Base-by-base conservation (phyloP, 2,113 vertebrate species). In the Seriola rivoliana region DNA sequence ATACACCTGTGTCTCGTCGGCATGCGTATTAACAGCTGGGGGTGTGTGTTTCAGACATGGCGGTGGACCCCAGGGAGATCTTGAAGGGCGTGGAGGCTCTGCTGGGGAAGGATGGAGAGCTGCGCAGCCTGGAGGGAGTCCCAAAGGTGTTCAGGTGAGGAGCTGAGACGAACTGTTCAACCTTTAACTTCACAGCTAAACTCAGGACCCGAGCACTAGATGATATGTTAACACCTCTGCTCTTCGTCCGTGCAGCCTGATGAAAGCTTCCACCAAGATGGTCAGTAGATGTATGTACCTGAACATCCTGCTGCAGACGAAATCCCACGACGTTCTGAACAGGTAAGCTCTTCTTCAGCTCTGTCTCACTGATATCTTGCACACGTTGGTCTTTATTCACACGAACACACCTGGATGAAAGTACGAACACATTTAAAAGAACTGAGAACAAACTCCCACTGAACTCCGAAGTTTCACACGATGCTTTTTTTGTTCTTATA, bases 201-300 rank as follows among this genome's bases (percentile, higher is more conserved):
- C 25, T 34, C 2, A 4, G 23, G 4, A 1, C 42, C 52, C 19
- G n/a, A n/a, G 2, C 1, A 38, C 6, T 4, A 1, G 6, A 57
- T 5, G 16, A 38, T 0, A 23, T 75, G 7, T 36, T 66, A 40
- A 82, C 44, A 48, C 32, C 5, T 52, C 25, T 77, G 8, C 13
- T 58, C 11, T 38, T 50, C 54, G 65, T 29, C 8, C 13, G 7
- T 38, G 0, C 88, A 99, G 98, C 85, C 90, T 99, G 1, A 99
- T 99, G 98, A 99, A 99, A 91, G 97, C 97, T 13, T 97, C 97
- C 0, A 95, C 96, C 71, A 99, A 99, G 95, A 96, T 99, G 96
- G 98, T 98, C 90, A 98, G 97, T 80, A 96, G 98, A n/a, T 99
- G 98, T 81, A 97, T 98, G 83, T 99, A 99, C 91, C 91, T 99